These are phyloP conservation scores for Tretioscincus oriximinensis DNA, from an alignment of 2,113 vertebrate genomes.

Conservation along the genomic window DNA sequence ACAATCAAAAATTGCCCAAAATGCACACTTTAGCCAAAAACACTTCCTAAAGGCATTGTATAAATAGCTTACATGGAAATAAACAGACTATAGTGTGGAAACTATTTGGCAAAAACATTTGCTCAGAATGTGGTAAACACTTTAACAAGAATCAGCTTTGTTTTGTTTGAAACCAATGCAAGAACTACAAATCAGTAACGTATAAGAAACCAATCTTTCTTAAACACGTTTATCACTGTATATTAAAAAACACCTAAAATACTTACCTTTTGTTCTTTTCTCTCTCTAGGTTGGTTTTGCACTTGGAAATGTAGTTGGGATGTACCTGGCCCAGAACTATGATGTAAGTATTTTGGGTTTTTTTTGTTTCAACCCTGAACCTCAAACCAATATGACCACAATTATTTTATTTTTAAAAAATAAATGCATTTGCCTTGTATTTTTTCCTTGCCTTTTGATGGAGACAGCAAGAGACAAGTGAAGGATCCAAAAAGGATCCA, in stretches of 20 bases:
- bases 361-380: not conserved
- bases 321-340: conserved; percentile 98
- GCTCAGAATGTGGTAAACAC: not conserved
- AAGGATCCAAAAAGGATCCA: too few species aligned
- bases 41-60: not conserved
- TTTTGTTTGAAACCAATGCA: conserved; percentile 1
- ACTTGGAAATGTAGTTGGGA: conserved; percentile 93
- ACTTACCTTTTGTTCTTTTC: conserved; percentile 42
- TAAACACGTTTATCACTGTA: not conserved
- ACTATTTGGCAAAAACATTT: not conserved
- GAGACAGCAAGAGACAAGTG: too few species aligned
- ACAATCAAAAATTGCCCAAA: not conserved
- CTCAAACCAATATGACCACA: not conserved
- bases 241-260: not conserved
- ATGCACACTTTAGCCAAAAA: not conserved
- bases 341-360: conserved; percentile 78
- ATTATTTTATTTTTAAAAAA: too few species aligned
- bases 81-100: not conserved
- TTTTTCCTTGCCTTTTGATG: too few species aligned
- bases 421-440: too few species aligned
- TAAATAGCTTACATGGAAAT: not conserved
- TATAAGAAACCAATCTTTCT: not conserved
- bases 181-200: not conserved
- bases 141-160: conserved; percentile 22
- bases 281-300: conserved; percentile 89